phyloP scores from a whole-genome alignment of 1,140 invertebrate genomes.

The Drosophila chauvacae region DNA sequence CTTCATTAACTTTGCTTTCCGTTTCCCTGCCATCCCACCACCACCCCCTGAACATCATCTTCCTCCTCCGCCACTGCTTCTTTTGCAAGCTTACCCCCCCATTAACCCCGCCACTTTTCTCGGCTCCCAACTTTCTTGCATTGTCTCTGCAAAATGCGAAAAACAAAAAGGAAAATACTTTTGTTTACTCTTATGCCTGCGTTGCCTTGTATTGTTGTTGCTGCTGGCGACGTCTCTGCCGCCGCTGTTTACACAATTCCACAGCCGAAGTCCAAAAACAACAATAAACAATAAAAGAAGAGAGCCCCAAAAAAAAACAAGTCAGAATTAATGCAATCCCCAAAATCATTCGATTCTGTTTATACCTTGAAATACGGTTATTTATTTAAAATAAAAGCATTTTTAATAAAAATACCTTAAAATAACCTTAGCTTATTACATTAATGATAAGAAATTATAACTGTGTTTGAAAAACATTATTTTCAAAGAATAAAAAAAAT shows the following conservation, averaged over 20 bases:
- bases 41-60: conserved; percentile 11
- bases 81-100: conserved; percentile 6
- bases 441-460: too few species aligned
- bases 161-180: conserved; percentile 56
- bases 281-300: conserved; percentile 45
- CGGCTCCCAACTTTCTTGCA: conserved; percentile 72
- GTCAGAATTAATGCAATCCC: conserved; percentile 26
- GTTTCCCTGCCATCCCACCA: conserved; percentile 17
- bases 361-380: not conserved
- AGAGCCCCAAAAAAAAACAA: conserved; percentile 35
- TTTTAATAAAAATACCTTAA: not conserved
- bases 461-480: too few species aligned
- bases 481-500: not conserved
- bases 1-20: conserved; percentile 77
- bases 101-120: conserved; percentile 24
- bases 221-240: conserved; percentile 53
- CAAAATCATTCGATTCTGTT: conserved; percentile 2
- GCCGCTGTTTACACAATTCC: conserved; percentile 79
- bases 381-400: not conserved
- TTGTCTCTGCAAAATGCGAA: conserved; percentile 69
- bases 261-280: conserved; percentile 69
- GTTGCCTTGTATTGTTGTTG: conserved; percentile 69
- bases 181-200: conserved; percentile 78
- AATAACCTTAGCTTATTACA: too few species aligned
- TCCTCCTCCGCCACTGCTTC: not conserved